Conservation (phyloP, 1,140 invertebrate species). For the Drosophila simulans region DNA sequence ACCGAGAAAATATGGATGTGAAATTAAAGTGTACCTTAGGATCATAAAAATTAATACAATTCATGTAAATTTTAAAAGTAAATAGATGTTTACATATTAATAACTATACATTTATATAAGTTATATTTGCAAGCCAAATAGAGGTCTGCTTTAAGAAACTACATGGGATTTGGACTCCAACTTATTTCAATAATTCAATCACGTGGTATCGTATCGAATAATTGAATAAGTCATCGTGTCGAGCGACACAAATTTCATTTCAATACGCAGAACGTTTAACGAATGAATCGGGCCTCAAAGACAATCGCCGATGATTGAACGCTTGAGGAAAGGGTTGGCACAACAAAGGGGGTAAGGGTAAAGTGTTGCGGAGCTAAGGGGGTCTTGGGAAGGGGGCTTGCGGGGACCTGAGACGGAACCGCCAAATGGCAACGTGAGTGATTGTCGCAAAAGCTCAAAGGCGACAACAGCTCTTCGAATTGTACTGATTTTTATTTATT, state of each 20-base stretch:
- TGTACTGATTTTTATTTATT: conserved; percentile 84
- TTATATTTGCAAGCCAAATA: too few species aligned
- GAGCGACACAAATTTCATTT: conserved; percentile 82
- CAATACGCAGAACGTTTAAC: conserved; percentile 77
- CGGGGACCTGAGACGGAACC: conserved; percentile 51
- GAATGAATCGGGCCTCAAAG: conserved; percentile 56
- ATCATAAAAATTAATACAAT: too few species aligned
- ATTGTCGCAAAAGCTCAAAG: conserved; percentile 83
- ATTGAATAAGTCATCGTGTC: conserved; percentile 82
- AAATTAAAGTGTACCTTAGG: background rate
- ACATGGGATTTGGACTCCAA: background rate
- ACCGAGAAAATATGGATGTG: background rate
- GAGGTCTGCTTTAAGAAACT: background rate
- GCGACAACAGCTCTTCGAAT: conserved; percentile 77
- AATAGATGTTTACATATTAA: too few species aligned
- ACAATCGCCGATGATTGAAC: conserved; percentile 68
- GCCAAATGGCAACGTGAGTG: conserved; percentile 70
- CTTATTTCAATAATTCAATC: conserved; percentile 81
- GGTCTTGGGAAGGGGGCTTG: background rate
- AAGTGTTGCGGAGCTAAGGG: too few species aligned
- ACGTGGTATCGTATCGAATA: conserved; percentile 78
- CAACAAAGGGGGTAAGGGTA: background rate
- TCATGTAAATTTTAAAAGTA: too few species aligned
- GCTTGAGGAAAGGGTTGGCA: conserved; percentile 6
- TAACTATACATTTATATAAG: too few species aligned